Evolutionary conservation across 1,140 invertebrate species (phyloP).

Genomic region (Pseudomyrmex gracilis): DNA sequence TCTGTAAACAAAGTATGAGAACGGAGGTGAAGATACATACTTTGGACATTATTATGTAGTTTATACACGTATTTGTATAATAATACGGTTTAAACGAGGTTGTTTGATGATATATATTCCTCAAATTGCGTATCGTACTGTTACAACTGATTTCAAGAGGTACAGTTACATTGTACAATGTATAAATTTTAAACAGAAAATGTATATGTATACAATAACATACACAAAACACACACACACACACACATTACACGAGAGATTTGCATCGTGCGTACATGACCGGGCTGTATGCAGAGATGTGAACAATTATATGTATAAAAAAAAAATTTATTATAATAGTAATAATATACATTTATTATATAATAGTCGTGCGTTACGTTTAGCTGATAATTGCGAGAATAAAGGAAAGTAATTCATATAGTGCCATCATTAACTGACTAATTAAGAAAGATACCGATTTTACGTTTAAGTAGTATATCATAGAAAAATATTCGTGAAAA

Average conservation of each 20-base stretch:
- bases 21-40: slow-evolving; percentile 36
- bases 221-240: slow-evolving; percentile 21
- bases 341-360: slow-evolving; percentile 71
- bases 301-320: slow-evolving; percentile 80
- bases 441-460: slow-evolving; percentile 75
- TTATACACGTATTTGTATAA: slow-evolving; percentile 74
- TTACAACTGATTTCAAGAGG: slow-evolving; percentile 67
- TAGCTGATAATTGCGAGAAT: slow-evolving; percentile 73
- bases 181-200: slow-evolving; percentile 71
- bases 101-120: slow-evolving; percentile 64
- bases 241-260: slow-evolving; percentile 34
- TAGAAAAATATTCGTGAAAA: slow-evolving; percentile 67
- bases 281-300: slow-evolving; percentile 75
- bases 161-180: slow-evolving; percentile 74
- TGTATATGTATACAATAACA: slow-evolving; percentile 49
- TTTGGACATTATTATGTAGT: slow-evolving; percentile 74
- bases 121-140: slow-evolving; percentile 67
- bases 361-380: slow-evolving; percentile 77
- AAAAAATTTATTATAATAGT: slow-evolving; percentile 73
- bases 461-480: slow-evolving; percentile 72
- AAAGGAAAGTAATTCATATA: slow-evolving; percentile 81
- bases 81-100: slow-evolving; percentile 73
- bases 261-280: slow-evolving; percentile 70
- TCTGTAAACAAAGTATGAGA: slow-evolving; percentile 48
- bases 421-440: slow-evolving; percentile 84